phyloP scores from a whole-genome alignment of 2,888 invertebrate genomes.

The Ischnura elegans region DNA sequence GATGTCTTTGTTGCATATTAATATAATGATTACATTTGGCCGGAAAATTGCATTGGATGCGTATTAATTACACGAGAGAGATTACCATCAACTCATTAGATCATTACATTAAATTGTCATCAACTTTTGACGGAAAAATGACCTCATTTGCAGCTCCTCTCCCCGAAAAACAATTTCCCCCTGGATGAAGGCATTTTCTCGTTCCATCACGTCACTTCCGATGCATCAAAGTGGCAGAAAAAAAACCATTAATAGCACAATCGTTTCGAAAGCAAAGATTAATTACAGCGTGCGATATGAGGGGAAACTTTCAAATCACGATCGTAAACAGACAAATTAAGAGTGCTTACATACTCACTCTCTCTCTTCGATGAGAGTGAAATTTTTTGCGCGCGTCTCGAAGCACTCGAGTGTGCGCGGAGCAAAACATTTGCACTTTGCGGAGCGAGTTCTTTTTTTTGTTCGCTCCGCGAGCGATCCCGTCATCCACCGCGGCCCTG shows the following conservation, averaged over 20 bases:
- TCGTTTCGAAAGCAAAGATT: neutral
- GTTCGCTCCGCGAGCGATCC: neutral
- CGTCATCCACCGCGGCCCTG: neutral
- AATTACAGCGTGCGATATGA: neutral
- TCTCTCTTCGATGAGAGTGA: neutral
- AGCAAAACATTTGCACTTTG: neutral
- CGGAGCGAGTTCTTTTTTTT: neutral
- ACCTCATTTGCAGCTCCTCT: too few relatives aligned
- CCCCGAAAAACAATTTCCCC: too few relatives aligned
- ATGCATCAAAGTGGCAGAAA: neutral
- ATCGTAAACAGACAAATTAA: neutral
- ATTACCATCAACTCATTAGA: too few relatives aligned
- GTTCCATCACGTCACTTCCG: neutral
- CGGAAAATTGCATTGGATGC: too few relatives aligned
- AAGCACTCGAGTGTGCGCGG: neutral
- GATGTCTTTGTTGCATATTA: too few relatives aligned
- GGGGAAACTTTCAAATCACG: conserved; percentile 16
- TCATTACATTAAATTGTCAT: too few relatives aligned
- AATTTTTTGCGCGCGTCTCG: neutral
- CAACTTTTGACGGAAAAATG: too few relatives aligned
- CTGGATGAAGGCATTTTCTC: neutral
- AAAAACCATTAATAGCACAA: neutral
- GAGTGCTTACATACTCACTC: neutral
- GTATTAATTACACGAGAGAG: too few relatives aligned
- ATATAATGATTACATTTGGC: too few relatives aligned